These are phyloP conservation scores for Yponomeuta sedellus DNA, from an alignment of 2,888 invertebrate species.

Conservation along the genomic window DNA sequence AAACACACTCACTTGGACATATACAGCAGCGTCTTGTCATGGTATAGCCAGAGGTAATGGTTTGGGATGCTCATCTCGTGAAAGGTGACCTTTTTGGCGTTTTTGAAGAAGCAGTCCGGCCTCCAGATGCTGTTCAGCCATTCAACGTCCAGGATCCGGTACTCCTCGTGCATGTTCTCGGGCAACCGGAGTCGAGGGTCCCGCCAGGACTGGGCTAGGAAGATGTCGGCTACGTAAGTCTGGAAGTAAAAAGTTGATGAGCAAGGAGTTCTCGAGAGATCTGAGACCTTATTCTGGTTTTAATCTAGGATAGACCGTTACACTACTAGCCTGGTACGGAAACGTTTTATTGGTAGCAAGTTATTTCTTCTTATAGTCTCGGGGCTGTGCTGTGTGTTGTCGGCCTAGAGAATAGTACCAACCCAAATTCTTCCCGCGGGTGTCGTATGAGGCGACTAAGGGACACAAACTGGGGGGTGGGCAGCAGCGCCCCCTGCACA, in stretches of 20 bases:
- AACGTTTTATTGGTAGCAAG: no score
- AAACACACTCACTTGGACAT: slow-evolving; percentile 89
- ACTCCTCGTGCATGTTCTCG: slow-evolving; percentile 96
- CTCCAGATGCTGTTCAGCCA: slow-evolving; percentile 94
- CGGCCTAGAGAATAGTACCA: no score
- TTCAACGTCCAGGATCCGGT: slow-evolving; percentile 91
- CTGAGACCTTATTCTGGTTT: no score
- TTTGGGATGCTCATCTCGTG: slow-evolving; percentile 97
- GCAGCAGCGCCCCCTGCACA: no score
- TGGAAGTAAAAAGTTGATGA: slow-evolving; percentile 46
- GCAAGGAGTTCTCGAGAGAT: neutral
- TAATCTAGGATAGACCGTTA: no score
- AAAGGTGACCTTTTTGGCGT: slow-evolving; percentile 94
- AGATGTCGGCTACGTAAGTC: slow-evolving; percentile 96
- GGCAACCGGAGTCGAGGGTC: slow-evolving; percentile 91
- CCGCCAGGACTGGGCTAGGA: slow-evolving; percentile 94
- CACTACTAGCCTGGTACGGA: no score
- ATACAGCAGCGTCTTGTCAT: slow-evolving; percentile 92
- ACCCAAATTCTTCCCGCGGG: no score
- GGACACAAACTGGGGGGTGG: no score
- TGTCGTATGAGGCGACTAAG: no score
- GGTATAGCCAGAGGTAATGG: slow-evolving; percentile 93
- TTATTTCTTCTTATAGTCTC: no score
- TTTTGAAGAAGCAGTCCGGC: slow-evolving; percentile 95
- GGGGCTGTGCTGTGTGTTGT: no score